Evolutionary conservation across 2,797 vertebrate species (phyloP), one percentile per base, ranked within the genome.

Genomic region (Diceros bicornis): DNA sequence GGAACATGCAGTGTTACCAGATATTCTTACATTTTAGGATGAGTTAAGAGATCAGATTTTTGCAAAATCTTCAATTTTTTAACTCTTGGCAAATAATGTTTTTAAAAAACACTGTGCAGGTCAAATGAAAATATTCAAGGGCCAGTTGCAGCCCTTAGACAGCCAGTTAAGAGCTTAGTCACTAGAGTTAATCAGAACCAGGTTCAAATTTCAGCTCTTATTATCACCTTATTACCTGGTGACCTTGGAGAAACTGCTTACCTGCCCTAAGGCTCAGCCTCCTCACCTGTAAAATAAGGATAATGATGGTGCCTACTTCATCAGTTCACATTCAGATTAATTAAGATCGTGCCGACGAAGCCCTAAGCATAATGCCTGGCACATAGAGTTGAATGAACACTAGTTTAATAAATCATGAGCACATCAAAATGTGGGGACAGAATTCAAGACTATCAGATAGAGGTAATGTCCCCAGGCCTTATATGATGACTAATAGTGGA

Each of bases 381-480:
- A 25, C n/a, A 9, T 1, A 52, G 44, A 94, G 47, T 25, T 77
- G 27, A 81, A 69, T 77, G 61, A 62, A 90, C 44, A 41, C 16
- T 84, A 8, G 4, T 32, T 89, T 68, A 81, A 52, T 66, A 92
- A 84, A 69, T 77, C 18, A 77, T 7, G 34, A 21, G 14, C 20
- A 16, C 55, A 57, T 62, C 64, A 84, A 78, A 75, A 64, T 9
- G 1, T n/a, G 2, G 71, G 25, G n/a, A 78, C 29, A 32, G 44
- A 95, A 82, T 62, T 75, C 34, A 59, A 94, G 81, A 94, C 41
- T 52, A 86, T 61, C 50, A 72, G 91, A 14, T 75, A 88, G 62
- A 66, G 47, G 16, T 61, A 55, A 84, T 32, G 62, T 90, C 68
- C 23, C 69, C 10, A 29, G 68, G 23, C 21, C n/a, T 50, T 64